Percentiles rank a stretch among this genome's conserved stretches.
These are phyloP conservation scores for Labeo rohita DNA, from an alignment of 2,113 vertebrate species.

Conservation along the genomic window DNA sequence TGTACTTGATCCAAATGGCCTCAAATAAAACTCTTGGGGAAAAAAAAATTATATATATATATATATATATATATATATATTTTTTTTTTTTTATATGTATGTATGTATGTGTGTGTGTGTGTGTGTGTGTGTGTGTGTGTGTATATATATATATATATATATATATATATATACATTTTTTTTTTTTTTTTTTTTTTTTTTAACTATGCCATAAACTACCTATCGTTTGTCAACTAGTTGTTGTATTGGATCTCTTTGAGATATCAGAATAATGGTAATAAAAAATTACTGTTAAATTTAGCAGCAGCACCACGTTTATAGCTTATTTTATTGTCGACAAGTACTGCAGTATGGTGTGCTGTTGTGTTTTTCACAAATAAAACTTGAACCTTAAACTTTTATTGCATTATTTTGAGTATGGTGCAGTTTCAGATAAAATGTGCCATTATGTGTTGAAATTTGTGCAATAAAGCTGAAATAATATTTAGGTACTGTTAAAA, in stretches of 20 bases:
- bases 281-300: neutral
- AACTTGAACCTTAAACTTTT: neutral
- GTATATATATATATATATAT: too few species aligned
- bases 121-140: too few species aligned
- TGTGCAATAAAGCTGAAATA: neutral
- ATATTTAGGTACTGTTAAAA: neutral
- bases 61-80: too few species aligned
- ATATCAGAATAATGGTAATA: neutral
- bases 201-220: too few species aligned
- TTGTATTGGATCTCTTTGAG: neutral
- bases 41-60: too few species aligned
- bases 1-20: neutral
- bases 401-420: neutral
- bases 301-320: neutral
- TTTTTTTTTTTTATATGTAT: too few species aligned
- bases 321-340: neutral
- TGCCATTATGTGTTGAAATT: neutral
- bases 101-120: too few species aligned
- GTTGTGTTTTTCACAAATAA: neutral
- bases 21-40: neutral
- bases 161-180: too few species aligned
- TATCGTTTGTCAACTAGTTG: neutral
- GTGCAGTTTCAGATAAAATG: neutral
- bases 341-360: neutral
- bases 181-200: too few species aligned